Conservation (phyloP, 2,113 vertebrate genomes). For the Syngnathus scovelli region DNA sequence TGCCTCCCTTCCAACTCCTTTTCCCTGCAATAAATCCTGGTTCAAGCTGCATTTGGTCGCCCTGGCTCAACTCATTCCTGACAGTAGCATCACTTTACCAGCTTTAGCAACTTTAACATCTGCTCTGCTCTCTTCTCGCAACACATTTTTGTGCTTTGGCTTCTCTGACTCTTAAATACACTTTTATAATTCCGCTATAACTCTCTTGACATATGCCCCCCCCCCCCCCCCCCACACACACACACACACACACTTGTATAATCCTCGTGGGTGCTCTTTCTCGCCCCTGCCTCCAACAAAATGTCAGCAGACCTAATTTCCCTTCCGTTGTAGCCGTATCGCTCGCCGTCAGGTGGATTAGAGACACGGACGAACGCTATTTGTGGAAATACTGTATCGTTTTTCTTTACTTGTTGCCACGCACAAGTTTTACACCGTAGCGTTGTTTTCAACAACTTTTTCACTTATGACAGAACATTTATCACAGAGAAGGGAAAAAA, state of each 20-base stretch:
- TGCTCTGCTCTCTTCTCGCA: not conserved
- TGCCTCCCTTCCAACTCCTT: too few relatives aligned
- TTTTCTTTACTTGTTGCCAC: not conserved
- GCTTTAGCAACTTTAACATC: not conserved
- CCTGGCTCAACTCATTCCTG: too few relatives aligned
- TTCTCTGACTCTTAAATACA: not conserved
- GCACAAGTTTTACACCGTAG: not conserved
- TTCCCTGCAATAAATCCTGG: too few relatives aligned
- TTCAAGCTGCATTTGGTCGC: too few relatives aligned
- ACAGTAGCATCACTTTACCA: too few relatives aligned
- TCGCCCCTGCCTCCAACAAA: not conserved
- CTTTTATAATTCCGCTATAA: not conserved
- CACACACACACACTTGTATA: not conserved
- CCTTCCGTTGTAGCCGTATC: not conserved
- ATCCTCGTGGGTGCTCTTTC: not conserved
- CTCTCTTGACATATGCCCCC: not conserved
- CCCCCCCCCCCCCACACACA: not conserved
- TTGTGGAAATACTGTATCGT: not conserved
- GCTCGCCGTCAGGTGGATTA: not conserved
- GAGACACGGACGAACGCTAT: too few relatives aligned
- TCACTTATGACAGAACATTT: constrained; percentile 46
- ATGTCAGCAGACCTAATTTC: not conserved
- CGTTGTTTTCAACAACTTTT: constrained; percentile 23
- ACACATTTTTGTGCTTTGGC: not conserved
- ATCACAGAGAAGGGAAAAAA: constrained; percentile 21